A percentile compares a stretch with the other conserved stretches of the same genome.
Evolutionary conservation across 2,888 invertebrate genomes (phyloP).

Genomic region (Athripsodes cinereus): DNA sequence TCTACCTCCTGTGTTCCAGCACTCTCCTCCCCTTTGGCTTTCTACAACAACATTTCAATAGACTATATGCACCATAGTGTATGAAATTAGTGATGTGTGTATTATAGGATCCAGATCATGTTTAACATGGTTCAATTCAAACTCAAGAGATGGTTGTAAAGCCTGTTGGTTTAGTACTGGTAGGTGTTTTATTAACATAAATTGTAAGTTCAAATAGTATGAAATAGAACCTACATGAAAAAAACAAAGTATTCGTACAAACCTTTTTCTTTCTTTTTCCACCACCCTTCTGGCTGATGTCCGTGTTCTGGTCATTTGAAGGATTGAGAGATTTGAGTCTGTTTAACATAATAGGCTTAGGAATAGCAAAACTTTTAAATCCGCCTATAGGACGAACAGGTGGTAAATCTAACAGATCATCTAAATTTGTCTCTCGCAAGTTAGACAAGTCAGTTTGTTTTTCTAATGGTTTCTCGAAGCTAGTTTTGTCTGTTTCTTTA

Average conservation of each 20-base stretch:
- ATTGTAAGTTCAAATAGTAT: too few relatives aligned
- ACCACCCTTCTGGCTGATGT: background rate
- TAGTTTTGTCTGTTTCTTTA: constrained; percentile 28
- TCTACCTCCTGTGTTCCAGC: constrained; percentile 42
- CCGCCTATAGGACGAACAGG: constrained; percentile 32
- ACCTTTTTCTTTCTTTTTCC: constrained; percentile 28
- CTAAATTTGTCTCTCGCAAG: constrained; percentile 30
- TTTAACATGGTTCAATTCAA: too few relatives aligned
- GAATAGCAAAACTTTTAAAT: constrained; percentile 48
- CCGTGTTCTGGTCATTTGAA: background rate
- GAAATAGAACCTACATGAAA: too few relatives aligned
- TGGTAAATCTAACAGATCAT: constrained; percentile 31
- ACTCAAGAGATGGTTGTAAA: background rate
- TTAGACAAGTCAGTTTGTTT: constrained; percentile 1
- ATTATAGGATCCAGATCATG: too few relatives aligned
- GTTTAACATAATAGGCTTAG: constrained; percentile 47
- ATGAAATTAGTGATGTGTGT: too few relatives aligned
- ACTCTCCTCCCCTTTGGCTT: constrained; percentile 34
- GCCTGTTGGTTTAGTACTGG: background rate
- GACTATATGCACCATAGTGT: too few relatives aligned
- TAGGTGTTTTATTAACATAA: too few relatives aligned
- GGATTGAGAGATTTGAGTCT: constrained; percentile 38
- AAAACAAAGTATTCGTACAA: too few relatives aligned
- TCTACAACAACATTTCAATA: constrained; percentile 39
- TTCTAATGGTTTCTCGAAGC: background rate